These are phyloP conservation scores for Stegophylla sp. DNA, from an alignment of 2,888 invertebrate genomes.

Conservation along the genomic window DNA sequence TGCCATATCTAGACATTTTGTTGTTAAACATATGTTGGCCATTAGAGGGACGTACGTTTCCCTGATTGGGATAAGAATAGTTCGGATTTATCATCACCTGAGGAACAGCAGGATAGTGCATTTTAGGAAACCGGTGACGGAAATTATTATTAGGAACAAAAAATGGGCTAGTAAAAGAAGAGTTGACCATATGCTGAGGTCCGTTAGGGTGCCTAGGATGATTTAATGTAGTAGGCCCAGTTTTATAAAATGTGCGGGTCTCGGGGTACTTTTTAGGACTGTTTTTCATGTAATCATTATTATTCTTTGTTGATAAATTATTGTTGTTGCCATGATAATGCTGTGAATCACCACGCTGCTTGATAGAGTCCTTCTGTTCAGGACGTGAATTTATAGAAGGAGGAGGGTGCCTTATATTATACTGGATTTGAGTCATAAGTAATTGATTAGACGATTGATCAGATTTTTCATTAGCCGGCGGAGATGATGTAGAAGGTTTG, in stretches of 20 bases:
- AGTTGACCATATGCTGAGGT: conserved; percentile 45
- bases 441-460: conserved; percentile 54
- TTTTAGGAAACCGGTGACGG: conserved; percentile 57
- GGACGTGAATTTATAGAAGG: conserved; percentile 46
- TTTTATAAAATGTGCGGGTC: conserved; percentile 54
- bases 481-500: conserved; percentile 43
- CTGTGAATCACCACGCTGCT: conserved; percentile 39
- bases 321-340: conserved; percentile 59
- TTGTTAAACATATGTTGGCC: conserved; percentile 42
- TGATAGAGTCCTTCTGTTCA: conserved; percentile 45
- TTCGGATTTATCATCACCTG: conserved; percentile 57
- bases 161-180: conserved; percentile 50
- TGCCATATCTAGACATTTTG: conserved; percentile 15
- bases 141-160: conserved; percentile 53
- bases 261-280: conserved; percentile 49
- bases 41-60: conserved; percentile 47
- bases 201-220: conserved; percentile 45
- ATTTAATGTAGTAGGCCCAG: conserved; percentile 38
- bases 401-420: conserved; percentile 53
- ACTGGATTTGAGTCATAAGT: conserved; percentile 55
- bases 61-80: conserved; percentile 54
- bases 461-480: conserved; percentile 42
- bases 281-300: conserved; percentile 59
- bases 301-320: conserved; percentile 58
- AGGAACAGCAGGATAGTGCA: conserved; percentile 59